phyloP scores from a whole-genome alignment of 2,113 vertebrate species.

The Arvicanthis niloticus region DNA sequence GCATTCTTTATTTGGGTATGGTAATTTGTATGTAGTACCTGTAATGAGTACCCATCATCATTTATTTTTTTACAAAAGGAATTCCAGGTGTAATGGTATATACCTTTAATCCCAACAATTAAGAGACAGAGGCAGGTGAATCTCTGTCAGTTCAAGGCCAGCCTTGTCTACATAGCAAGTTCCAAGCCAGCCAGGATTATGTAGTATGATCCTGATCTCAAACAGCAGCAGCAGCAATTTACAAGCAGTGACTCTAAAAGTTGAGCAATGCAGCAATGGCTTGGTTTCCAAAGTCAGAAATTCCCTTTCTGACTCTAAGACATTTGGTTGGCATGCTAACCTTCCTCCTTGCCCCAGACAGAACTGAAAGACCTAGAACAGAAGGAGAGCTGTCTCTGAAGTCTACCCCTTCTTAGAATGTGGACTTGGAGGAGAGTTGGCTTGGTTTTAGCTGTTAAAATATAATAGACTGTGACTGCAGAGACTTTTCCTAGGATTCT shows the following conservation, averaged over 20 bases:
- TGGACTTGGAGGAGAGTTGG: neutral
- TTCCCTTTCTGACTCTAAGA: neutral
- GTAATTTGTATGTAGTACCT: neutral
- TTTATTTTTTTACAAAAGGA: neutral
- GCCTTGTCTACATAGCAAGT: neutral
- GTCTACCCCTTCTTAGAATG: neutral
- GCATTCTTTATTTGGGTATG: neutral
- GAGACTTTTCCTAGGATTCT: conserved; percentile 2
- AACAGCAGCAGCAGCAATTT: neutral
- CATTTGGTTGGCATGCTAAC: neutral
- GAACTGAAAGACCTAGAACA: neutral
- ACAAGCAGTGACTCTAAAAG: neutral
- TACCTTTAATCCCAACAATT: neutral
- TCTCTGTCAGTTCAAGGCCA: neutral
- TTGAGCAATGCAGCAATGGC: neutral
- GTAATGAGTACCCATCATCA: neutral
- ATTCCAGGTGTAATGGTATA: neutral
- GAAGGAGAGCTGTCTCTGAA: neutral
- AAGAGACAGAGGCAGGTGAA: neutral
- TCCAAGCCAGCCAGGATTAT: neutral
- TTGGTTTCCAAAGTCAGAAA: neutral
- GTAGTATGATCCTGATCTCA: neutral
- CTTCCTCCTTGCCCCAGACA: neutral
- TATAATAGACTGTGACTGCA: neutral
- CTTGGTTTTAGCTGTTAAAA: conserved; percentile 38